Evolutionary conservation across 2,113 vertebrate genomes (phyloP).

Genomic region (Motacilla tschutschensis): DNA sequence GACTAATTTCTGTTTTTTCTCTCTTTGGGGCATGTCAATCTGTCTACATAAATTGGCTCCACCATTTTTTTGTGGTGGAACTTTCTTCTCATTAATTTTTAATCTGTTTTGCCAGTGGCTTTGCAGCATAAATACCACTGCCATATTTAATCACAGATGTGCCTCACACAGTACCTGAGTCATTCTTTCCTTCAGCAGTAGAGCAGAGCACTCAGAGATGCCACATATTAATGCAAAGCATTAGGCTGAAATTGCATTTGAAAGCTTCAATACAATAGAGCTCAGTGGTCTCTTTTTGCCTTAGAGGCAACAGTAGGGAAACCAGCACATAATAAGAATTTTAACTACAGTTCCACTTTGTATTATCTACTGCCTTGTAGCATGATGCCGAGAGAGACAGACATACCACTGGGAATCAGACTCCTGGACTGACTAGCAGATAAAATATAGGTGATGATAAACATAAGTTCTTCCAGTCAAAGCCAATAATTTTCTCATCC

Average conservation of each 20-base stretch:
- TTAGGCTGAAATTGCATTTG: constrained; percentile 40
- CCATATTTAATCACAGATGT: not conserved
- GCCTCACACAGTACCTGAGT: not conserved
- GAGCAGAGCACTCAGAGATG: not conserved
- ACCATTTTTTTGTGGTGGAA: not conserved
- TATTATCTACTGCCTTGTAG: not conserved
- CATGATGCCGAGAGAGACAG: not conserved
- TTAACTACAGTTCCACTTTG: constrained; percentile 28
- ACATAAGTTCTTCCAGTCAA: not conserved
- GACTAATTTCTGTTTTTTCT: not conserved
- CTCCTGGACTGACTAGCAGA: not conserved
- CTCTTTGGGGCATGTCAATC: not conserved
- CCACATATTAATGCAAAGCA: not conserved
- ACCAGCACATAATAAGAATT: constrained; percentile 23
- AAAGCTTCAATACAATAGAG: constrained; percentile 23
- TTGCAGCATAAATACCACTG: not conserved
- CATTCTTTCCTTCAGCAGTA: not conserved
- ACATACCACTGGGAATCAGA: not conserved
- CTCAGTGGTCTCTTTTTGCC: constrained; percentile 22
- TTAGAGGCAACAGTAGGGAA: constrained; percentile 31
- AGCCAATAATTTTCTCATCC: not conserved
- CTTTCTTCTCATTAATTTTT: not conserved
- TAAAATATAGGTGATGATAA: not conserved
- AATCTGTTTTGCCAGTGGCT: not conserved
- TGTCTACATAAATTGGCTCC: not conserved